Evolutionary conservation across 2,888 invertebrate species (phyloP).

Genomic region (Seladonia tumulorum): DNA sequence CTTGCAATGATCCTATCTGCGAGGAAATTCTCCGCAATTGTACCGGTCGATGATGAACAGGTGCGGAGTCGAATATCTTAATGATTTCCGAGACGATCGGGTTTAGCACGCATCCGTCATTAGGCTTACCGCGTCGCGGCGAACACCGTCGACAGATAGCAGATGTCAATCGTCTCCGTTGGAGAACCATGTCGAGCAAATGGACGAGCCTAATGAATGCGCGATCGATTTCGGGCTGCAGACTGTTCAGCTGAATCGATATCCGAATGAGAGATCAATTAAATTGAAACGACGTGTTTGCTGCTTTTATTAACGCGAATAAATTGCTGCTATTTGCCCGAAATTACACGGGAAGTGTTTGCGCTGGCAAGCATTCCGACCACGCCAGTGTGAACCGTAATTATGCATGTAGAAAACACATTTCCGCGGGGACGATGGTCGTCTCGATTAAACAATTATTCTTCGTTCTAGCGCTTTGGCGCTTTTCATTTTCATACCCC

Average conservation of each 20-base stretch:
- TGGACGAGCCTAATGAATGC: constrained; percentile 13
- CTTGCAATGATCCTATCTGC: not conserved
- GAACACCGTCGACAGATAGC: not conserved
- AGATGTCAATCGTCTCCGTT: not conserved
- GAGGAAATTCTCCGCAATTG: not conserved
- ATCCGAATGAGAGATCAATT: not conserved
- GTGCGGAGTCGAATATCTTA: not conserved
- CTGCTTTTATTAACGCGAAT: constrained; percentile 10
- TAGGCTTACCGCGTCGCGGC: not conserved
- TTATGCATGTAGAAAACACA: not conserved
- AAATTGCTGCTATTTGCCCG: not conserved
- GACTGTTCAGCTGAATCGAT: not conserved
- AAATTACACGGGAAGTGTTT: not conserved
- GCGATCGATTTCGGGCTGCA: not conserved
- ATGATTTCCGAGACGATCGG: constrained; percentile 1
- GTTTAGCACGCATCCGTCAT: constrained; percentile 27
- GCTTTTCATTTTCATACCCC: not conserved
- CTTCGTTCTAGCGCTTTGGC: not conserved
- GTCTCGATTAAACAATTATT: not conserved
- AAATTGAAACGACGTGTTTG: not conserved
- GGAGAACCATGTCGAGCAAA: constrained; percentile 23
- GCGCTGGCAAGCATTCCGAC: not conserved
- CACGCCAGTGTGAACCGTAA: not conserved
- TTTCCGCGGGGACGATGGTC: not conserved
- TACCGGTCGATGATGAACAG: not conserved